phyloP scores from a whole-genome alignment of 2,113 vertebrate genomes.

The Nicator chloris region DNA sequence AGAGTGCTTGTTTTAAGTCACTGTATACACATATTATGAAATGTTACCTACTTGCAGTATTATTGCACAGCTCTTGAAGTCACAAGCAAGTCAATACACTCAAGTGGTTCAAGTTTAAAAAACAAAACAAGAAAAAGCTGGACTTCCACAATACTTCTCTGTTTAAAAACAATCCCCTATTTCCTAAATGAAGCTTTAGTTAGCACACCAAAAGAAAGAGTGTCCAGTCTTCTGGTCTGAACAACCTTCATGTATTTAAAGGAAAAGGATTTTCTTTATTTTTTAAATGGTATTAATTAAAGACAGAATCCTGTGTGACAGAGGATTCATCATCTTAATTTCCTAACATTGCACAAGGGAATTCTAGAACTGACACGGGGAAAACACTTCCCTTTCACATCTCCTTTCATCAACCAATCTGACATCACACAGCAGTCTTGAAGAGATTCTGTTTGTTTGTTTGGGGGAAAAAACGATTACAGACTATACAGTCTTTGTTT shows the following conservation, averaged over 20 bases:
- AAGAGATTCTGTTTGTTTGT: neutral
- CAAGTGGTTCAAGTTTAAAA: neutral
- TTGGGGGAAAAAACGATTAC: rapidly evolving
- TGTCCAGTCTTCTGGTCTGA: neutral
- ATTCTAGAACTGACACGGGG: neutral
- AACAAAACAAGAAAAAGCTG: neutral
- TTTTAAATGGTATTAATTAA: neutral
- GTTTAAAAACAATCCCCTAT: neutral
- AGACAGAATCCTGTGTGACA: neutral
- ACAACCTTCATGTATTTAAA: neutral
- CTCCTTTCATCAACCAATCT: rapidly evolving
- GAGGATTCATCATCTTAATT: neutral
- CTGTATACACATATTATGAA: neutral
- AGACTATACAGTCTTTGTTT: neutral
- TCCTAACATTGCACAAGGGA: neutral
- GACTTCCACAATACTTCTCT: neutral
- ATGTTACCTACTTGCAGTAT: neutral
- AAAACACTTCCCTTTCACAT: neutral
- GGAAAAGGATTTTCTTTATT: neutral
- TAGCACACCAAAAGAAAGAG: neutral
- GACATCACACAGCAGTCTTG: neutral
- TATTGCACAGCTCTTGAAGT: neutral
- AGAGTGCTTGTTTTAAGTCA: neutral
- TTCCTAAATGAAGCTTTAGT: neutral
- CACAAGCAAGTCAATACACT: neutral